phyloP scores from a whole-genome alignment of 2,797 vertebrate genomes.

The Trachurus trachurus region DNA sequence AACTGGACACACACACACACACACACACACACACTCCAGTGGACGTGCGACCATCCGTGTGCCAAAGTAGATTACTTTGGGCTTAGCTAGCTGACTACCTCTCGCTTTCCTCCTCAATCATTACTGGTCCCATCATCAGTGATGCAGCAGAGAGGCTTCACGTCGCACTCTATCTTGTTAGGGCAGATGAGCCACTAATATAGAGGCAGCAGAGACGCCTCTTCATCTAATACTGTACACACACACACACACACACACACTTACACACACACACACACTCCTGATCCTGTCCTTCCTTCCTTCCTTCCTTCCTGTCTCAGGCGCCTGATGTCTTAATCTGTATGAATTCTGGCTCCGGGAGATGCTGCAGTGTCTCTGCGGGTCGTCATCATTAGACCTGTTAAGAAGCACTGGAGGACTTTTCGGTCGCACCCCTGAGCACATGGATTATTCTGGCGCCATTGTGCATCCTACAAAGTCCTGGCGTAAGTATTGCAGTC shows the following conservation, averaged over 20 bases:
- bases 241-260: neutral
- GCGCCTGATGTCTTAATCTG: conserved; percentile 69
- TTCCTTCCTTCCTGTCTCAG: conserved; percentile 31
- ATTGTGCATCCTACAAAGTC: conserved; percentile 15
- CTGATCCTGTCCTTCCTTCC: conserved; percentile 59
- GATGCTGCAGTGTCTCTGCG: conserved; percentile 19
- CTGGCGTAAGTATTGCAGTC: conserved; percentile 5
- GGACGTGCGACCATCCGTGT: conserved; percentile 61
- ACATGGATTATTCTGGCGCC: conserved; percentile 50
- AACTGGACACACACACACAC: conserved; percentile 65
- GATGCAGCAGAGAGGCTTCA: conserved; percentile 60
- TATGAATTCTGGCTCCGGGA: conserved; percentile 48
- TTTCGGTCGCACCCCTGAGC: conserved; percentile 53
- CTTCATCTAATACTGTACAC: conserved; percentile 61
- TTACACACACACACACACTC: conserved; percentile 10
- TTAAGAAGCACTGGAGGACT: conserved; percentile 37
- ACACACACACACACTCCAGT: conserved; percentile 51
- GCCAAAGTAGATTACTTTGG: conserved; percentile 79
- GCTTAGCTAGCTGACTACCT: conserved; percentile 73
- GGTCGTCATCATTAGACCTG: conserved; percentile 50
- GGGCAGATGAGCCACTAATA: conserved; percentile 78
- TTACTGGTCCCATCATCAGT: conserved; percentile 76
- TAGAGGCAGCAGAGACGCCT: conserved; percentile 60
- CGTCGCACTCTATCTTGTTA: conserved; percentile 76
- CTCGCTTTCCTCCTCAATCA: conserved; percentile 69